A percentile compares a stretch with the other conserved stretches of the same genome.
Conservation (phyloP, 2,797 vertebrate species). For the Trachurus trachurus region DNA sequence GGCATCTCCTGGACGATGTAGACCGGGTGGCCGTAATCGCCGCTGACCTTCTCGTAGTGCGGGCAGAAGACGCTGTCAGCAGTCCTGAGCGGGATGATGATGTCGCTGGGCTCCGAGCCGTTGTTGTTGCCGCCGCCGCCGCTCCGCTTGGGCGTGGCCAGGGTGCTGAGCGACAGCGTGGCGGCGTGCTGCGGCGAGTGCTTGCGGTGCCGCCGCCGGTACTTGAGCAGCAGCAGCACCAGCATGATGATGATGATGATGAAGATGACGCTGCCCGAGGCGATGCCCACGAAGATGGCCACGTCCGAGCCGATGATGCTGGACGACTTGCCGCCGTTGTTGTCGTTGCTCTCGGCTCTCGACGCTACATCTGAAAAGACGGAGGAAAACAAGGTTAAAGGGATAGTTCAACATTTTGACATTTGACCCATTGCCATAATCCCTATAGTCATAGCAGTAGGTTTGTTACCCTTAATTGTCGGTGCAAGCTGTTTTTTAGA, state of each 20-base stretch:
- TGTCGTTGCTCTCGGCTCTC: constrained; percentile 56
- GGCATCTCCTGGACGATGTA: constrained; percentile 99
- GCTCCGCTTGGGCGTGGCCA: constrained; percentile 96
- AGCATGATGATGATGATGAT: constrained; percentile 99
- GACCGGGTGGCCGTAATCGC: constrained; percentile 98
- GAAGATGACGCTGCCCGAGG: constrained; percentile 97
- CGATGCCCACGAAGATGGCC: constrained; percentile 97
- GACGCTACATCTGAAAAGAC: constrained; percentile 60
- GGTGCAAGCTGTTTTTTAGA: no score
- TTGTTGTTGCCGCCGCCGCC: constrained; percentile 91
- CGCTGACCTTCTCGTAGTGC: constrained; percentile 99
- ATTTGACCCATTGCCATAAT: no score
- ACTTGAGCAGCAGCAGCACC: constrained; percentile 96
- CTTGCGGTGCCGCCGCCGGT: constrained; percentile 95
- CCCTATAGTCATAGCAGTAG: no score
- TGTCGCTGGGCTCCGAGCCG: constrained; percentile 98
- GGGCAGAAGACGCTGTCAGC: constrained; percentile 99
- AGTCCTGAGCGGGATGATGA: constrained; percentile 99
- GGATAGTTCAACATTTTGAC: no score
- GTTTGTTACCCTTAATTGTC: no score
- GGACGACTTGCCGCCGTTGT: constrained; percentile 86
- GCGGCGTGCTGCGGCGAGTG: constrained; percentile 96
- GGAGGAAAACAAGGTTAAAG: not conserved
- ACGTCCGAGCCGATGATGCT: constrained; percentile 94
- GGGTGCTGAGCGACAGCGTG: constrained; percentile 96